Evolutionary conservation across 2,113 vertebrate species (phyloP).

Genomic region (Boulengeromyrus knoepffleri): DNA sequence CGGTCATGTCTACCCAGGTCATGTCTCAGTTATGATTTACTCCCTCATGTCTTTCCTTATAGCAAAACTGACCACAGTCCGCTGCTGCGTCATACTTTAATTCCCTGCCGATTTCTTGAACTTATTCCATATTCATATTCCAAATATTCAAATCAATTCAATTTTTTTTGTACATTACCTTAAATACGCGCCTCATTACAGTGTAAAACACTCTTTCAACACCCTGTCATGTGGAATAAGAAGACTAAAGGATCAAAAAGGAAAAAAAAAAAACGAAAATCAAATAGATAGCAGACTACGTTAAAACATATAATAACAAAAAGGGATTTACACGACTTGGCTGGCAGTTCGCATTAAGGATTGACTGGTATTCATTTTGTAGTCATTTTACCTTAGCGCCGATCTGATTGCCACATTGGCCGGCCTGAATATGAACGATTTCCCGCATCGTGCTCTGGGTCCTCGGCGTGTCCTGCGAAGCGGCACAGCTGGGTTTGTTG

Average conservation of each 20-base stretch:
- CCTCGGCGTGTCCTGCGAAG: neutral
- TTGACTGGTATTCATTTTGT: neutral
- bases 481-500: neutral
- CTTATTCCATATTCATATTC: neutral
- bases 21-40: neutral
- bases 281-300: neutral
- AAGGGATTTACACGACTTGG: neutral
- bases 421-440: slow-evolving; percentile 47
- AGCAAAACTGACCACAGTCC: neutral
- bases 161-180: neutral
- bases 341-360: neutral
- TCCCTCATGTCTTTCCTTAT: neutral
- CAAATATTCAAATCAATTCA: neutral
- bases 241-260: neutral
- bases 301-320: neutral
- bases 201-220: neutral
- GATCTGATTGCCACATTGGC: slow-evolving; percentile 50
- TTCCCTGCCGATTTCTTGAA: neutral
- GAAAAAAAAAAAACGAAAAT: neutral
- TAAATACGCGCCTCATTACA: neutral
- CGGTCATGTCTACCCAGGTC: neutral
- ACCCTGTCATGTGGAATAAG: neutral
- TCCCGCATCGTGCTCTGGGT: slow-evolving; percentile 38
- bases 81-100: neutral
- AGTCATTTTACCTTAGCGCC: slow-evolving; percentile 44